phyloP scores from a whole-genome alignment of 2,113 vertebrate genomes.

The Trogon surrucura region DNA sequence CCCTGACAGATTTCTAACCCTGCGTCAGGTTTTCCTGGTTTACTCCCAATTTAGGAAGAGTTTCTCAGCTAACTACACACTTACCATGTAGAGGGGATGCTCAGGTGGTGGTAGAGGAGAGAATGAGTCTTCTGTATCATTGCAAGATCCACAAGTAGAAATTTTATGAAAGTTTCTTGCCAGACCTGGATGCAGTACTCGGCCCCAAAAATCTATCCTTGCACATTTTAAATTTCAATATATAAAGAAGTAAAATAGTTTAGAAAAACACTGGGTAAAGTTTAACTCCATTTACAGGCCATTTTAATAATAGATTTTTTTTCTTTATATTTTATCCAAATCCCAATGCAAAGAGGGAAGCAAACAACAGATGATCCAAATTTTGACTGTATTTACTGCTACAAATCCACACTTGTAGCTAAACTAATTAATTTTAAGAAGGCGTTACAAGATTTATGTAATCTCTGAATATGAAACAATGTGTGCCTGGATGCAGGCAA shows the following conservation, averaged over 20 bases:
- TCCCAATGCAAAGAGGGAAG: not conserved
- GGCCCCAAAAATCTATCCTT: not conserved
- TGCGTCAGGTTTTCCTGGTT: not conserved
- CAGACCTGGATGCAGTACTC: not conserved
- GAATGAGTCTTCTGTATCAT: not conserved
- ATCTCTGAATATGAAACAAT: not conserved
- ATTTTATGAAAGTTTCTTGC: not conserved
- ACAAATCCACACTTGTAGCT: not conserved
- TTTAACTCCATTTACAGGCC: not conserved
- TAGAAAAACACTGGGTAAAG: not conserved
- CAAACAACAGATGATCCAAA: not conserved
- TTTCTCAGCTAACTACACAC: not conserved
- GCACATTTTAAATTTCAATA: not conserved
- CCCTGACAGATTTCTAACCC: not conserved
- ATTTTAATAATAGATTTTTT: not conserved
- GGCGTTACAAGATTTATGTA: rapidly evolving
- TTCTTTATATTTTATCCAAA: not conserved
- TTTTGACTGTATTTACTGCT: not conserved
- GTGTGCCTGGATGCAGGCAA: not conserved
- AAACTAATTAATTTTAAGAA: not conserved
- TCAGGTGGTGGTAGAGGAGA: not conserved
- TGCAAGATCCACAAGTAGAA: not conserved
- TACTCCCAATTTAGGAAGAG: not conserved
- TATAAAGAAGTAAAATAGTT: not conserved
- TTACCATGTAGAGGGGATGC: not conserved